Percentiles rank a stretch among this genome's conserved stretches.
These are phyloP conservation scores for Nezara viridula DNA, from an alignment of 2,888 invertebrate genomes.

Conservation along the genomic window DNA sequence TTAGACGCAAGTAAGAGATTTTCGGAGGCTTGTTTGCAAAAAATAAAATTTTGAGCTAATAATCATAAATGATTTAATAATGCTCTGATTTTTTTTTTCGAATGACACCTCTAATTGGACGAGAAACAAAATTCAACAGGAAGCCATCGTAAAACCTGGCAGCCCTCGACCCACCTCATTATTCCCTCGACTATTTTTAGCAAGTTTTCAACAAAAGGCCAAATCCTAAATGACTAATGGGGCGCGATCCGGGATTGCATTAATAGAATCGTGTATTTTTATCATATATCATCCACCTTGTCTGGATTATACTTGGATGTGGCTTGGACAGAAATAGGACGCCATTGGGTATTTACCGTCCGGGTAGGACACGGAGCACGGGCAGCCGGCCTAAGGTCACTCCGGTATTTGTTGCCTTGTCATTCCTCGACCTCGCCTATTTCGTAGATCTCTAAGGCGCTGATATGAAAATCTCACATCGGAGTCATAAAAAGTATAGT, in stretches of 20 bases:
- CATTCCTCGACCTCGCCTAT: neutral
- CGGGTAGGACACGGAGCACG: neutral
- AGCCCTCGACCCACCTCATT: neutral
- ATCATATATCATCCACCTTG: constrained; percentile 41
- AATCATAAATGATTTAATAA: neutral
- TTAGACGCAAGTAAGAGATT: too few relatives aligned
- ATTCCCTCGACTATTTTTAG: constrained; percentile 34
- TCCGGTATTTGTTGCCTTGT: neutral
- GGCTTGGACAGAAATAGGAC: neutral
- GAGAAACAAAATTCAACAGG: neutral
- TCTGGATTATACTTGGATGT: neutral
- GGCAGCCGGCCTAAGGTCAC: neutral
- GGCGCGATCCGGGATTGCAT: neutral
- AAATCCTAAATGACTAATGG: constrained; percentile 31
- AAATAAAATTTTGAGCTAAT: neutral
- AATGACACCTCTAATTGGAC: neutral
- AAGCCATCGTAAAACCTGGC: neutral
- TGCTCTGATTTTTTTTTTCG: too few relatives aligned
- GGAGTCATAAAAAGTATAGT: too few relatives aligned
- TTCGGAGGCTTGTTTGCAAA: neutral
- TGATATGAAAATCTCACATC: too few relatives aligned
- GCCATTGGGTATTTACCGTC: neutral
- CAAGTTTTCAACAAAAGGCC: constrained; percentile 12
- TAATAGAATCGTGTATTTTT: constrained; percentile 41
- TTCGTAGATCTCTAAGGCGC: neutral